These are phyloP conservation scores for Seira musarum DNA, from an alignment of 2,888 invertebrate genomes.

Conservation along the genomic window DNA sequence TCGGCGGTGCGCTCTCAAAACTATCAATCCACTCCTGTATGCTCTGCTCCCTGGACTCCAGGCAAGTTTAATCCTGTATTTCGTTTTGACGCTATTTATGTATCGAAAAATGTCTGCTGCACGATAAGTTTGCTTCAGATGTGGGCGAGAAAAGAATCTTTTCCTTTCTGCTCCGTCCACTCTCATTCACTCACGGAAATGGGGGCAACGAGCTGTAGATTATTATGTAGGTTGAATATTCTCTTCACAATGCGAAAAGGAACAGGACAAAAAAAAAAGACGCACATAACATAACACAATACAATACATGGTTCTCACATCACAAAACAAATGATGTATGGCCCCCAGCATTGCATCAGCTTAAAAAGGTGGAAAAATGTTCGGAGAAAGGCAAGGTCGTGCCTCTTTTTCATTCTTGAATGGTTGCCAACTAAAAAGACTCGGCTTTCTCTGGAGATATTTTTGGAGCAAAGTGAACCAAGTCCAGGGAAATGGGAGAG, in stretches of 20 bases:
- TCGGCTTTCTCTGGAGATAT: no score
- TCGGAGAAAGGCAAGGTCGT: neutral
- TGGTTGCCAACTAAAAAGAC: no score
- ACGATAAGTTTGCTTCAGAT: no score
- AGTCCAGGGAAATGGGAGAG: no score
- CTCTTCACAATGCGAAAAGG: constrained; percentile 23
- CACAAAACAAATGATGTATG: constrained; percentile 45
- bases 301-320: constrained; percentile 10
- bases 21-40: constrained; percentile 70
- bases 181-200: no score
- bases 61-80: constrained; percentile 52
- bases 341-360: constrained; percentile 22
- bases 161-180: neutral
- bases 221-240: no score
- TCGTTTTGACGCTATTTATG: no score
- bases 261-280: no score
- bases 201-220: constrained; percentile 29
- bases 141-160: constrained; percentile 21
- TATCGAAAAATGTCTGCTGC: no score
- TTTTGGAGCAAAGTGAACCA: no score
- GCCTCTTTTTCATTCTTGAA: no score
- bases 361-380: constrained; percentile 13
- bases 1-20: constrained; percentile 70
- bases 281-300: no score
- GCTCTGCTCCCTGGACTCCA: constrained; percentile 69